These are phyloP conservation scores for Eudemis profundana DNA, from an alignment of 2,888 invertebrate species.

Conservation along the genomic window DNA sequence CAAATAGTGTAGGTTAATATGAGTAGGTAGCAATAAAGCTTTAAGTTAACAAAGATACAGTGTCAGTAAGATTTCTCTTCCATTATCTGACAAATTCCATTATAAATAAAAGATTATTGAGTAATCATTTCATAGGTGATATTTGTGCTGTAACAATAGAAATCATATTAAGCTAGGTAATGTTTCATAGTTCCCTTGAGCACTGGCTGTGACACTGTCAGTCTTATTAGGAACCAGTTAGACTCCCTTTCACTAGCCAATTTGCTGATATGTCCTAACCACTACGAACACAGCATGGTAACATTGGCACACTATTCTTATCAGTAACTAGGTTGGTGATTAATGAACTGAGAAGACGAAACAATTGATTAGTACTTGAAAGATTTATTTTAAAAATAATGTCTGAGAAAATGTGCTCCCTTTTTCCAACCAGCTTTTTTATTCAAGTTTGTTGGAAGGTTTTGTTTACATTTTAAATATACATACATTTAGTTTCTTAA, in stretches of 20 bases:
- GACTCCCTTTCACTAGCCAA: conserved; percentile 35
- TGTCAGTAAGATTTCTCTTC: neutral
- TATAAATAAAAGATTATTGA: conserved; percentile 6
- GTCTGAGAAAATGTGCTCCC: too few species aligned
- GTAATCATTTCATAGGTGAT: neutral
- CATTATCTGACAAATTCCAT: neutral
- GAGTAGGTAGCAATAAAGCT: too few species aligned
- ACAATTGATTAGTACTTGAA: too few species aligned
- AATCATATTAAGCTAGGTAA: conserved; percentile 24
- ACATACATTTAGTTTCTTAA: too few species aligned
- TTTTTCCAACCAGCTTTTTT: too few species aligned
- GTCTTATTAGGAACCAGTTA: conserved; percentile 37
- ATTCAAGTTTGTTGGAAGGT: too few species aligned
- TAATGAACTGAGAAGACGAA: neutral
- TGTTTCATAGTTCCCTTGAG: conserved; percentile 6
- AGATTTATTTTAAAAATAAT: too few species aligned
- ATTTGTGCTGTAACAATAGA: conserved; percentile 8
- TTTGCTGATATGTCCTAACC: conserved; percentile 2
- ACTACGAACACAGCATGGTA: conserved; percentile 2
- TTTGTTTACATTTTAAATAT: too few species aligned
- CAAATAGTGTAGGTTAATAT: too few species aligned
- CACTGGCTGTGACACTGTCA: conserved; percentile 14
- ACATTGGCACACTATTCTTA: conserved; percentile 4
- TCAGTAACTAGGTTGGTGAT: conserved; percentile 1
- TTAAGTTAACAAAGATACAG: conserved; percentile 1